Percentiles rank a stretch among this genome's conserved stretches.
These are phyloP conservation scores for Myiopsitta monachus DNA, from an alignment of 2,113 vertebrate species.

Conservation along the genomic window DNA sequence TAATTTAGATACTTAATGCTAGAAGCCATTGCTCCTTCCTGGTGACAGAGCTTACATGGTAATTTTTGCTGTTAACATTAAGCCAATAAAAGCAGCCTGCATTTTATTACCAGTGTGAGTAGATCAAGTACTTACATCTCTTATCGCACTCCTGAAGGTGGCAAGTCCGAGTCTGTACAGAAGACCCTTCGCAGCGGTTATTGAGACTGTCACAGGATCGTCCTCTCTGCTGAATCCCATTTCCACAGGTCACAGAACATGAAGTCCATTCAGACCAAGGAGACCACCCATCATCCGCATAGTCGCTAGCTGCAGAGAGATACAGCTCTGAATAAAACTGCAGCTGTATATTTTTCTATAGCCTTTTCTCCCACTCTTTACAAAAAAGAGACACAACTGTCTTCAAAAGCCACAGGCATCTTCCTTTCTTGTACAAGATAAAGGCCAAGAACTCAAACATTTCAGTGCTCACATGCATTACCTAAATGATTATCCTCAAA, in stretches of 20 bases:
- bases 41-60: not conserved
- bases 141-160: conserved; percentile 95
- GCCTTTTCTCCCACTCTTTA: not conserved
- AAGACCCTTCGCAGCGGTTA: conserved; percentile 93
- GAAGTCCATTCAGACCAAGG: conserved; percentile 99
- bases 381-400: not conserved
- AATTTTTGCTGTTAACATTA: not conserved
- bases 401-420: not conserved
- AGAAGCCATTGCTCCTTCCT: not conserved
- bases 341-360: not conserved
- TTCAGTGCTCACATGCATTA: not conserved
- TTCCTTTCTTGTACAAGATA: not conserved
- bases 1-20: not conserved
- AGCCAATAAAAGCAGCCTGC: not conserved
- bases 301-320: conserved; percentile 78
- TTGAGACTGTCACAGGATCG: conserved; percentile 98
- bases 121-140: conserved; percentile 85
- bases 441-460: not conserved
- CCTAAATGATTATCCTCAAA: not conserved
- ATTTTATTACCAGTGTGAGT: not conserved
- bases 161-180: conserved; percentile 96
- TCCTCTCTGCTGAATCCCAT: conserved; percentile 95
- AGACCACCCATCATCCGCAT: conserved; percentile 91
- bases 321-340: not conserved
- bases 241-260: conserved; percentile 92